phyloP scores from a whole-genome alignment of 2,888 invertebrate genomes.

The Biston betularia region DNA sequence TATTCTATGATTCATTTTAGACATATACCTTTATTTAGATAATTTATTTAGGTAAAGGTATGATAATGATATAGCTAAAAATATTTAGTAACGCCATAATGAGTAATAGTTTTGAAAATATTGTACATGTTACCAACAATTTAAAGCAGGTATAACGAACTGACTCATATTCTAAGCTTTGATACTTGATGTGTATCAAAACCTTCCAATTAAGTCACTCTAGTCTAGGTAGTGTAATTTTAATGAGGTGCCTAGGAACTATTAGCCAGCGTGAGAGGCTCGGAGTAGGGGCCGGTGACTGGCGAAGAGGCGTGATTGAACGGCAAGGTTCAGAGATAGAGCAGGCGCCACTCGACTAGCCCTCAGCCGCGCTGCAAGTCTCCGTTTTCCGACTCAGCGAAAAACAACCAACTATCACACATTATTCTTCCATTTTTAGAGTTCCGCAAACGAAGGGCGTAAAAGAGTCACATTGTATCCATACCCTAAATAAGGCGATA shows the following conservation, averaged over 20 bases:
- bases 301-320: conserved; percentile 57
- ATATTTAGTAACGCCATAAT: background rate
- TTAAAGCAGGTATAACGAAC: background rate
- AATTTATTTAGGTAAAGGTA: no score
- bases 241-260: conserved; percentile 55
- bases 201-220: conserved; percentile 40
- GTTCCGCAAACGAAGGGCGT: no score
- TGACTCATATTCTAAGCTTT: conserved; percentile 1
- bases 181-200: conserved; percentile 25
- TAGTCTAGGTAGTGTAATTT: conserved; percentile 37
- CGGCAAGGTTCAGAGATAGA: conserved; percentile 56
- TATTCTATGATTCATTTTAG: no score
- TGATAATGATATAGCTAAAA: no score
- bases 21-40: no score
- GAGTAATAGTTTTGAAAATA: background rate
- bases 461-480: no score
- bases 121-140: background rate
- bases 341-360: conserved; percentile 53
- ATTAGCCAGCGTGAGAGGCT: conserved; percentile 50
- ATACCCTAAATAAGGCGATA: no score
- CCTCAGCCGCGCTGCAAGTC: conserved; percentile 45
- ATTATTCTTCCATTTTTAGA: conserved; percentile 35
- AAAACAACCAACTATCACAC: conserved; percentile 39
- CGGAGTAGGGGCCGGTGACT: conserved; percentile 59
- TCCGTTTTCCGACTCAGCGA: conserved; percentile 47